These are phyloP conservation scores for Antigone vipio DNA, from an alignment of 2,113 vertebrate species.

Conservation along the genomic window DNA sequence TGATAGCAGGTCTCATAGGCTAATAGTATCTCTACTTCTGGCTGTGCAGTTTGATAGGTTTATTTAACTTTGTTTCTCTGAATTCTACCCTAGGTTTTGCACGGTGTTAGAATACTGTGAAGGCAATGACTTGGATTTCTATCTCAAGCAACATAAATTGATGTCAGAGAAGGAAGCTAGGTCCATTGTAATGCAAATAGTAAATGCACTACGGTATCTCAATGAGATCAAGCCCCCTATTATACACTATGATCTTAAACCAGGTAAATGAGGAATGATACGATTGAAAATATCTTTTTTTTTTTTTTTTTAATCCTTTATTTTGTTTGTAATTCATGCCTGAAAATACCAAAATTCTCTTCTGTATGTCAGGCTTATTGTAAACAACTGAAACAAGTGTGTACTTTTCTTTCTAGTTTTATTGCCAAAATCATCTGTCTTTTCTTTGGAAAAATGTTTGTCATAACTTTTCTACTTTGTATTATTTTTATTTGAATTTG, in stretches of 20 bases:
- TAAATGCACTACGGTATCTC: slow-evolving; percentile 98
- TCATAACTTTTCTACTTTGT: background rate
- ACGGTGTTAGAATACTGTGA: slow-evolving; percentile 99
- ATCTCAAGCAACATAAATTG: slow-evolving; percentile 99
- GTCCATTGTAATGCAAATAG: slow-evolving; percentile 99
- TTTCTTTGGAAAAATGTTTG: background rate
- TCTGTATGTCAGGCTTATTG: background rate
- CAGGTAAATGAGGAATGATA: slow-evolving; percentile 79
- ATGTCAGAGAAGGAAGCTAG: slow-evolving; percentile 99
- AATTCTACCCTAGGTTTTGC: slow-evolving; percentile 86
- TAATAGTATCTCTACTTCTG: background rate
- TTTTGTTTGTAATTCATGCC: background rate
- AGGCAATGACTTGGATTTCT: slow-evolving; percentile 99
- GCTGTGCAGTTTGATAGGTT: background rate
- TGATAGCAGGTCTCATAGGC: background rate
- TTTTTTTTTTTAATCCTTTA: background rate
- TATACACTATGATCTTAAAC: slow-evolving; percentile 99
- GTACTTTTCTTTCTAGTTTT: background rate
- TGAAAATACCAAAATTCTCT: background rate
- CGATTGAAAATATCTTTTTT: background rate
- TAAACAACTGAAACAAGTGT: background rate
- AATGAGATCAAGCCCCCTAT: slow-evolving; percentile 99
- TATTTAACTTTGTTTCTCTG: slow-evolving; percentile 20
- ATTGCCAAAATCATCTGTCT: background rate
- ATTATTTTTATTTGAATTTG: background rate